Conservation (phyloP, 2,797 vertebrate species). For the Borostomias antarcticus region DNA sequence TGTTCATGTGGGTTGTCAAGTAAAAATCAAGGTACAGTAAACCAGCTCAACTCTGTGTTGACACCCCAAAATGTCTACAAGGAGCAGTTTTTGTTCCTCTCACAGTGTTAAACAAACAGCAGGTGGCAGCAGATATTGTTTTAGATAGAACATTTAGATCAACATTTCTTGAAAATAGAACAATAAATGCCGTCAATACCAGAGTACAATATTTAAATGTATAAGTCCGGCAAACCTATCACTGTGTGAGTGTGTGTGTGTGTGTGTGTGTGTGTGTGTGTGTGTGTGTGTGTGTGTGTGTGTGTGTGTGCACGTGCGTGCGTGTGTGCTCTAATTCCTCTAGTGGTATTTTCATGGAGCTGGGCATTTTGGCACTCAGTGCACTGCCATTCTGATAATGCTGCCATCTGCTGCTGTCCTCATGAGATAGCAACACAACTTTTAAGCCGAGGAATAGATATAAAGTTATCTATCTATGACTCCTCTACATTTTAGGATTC, state of each 20-base stretch:
- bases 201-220: no score
- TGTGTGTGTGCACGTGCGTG: no score
- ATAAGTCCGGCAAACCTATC: no score
- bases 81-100: no score
- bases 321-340: background rate
- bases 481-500: background rate
- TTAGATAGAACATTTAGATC: no score
- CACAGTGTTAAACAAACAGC: slow-evolving; percentile 20
- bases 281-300: background rate
- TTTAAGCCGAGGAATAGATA: background rate
- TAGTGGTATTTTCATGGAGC: background rate
- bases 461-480: background rate
- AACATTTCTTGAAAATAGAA: no score
- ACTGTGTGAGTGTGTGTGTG: no score
- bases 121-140: no score
- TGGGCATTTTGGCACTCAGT: background rate
- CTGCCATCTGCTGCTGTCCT: slow-evolving; percentile 11
- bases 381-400: background rate
- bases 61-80: no score
- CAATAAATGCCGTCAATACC: no score
- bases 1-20: background rate
- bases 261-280: slow-evolving; percentile 2
- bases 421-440: background rate
- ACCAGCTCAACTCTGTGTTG: no score
- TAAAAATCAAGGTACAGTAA: no score